Evolutionary conservation across 1,140 invertebrate species (phyloP).

Genomic region (Camponotus vicinus): DNA sequence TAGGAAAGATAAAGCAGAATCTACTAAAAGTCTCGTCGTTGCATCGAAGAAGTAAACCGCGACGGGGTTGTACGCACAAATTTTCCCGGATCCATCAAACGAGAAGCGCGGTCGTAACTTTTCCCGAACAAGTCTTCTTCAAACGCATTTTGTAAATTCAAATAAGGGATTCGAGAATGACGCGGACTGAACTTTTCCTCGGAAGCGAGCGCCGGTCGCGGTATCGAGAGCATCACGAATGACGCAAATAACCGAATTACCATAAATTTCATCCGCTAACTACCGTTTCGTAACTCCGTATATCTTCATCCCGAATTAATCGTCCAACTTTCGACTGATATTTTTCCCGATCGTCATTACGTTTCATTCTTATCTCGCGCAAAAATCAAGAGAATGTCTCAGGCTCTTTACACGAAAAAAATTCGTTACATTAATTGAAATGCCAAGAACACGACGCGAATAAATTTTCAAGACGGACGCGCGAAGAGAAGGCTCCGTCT

Average conservation of each 20-base stretch:
- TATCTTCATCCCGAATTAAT: constrained; percentile 16
- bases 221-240: constrained; percentile 37
- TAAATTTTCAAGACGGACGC: neutral
- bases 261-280: constrained; percentile 47
- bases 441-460: neutral
- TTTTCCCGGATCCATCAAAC: constrained; percentile 45
- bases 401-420: neutral
- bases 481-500: neutral
- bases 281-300: neutral
- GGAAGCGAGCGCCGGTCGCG: neutral
- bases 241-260: constrained; percentile 47
- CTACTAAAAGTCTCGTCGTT: constrained; percentile 1
- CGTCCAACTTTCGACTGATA: constrained; percentile 8
- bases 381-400: neutral
- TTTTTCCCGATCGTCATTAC: constrained; percentile 15
- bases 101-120: constrained; percentile 29
- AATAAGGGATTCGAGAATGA: constrained; percentile 51
- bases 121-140: constrained; percentile 22
- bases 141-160: constrained; percentile 54
- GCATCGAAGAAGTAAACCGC: constrained; percentile 25
- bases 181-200: constrained; percentile 23
- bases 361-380: neutral
- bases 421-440: neutral
- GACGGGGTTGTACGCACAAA: constrained; percentile 52
- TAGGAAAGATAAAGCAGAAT: neutral